Base-by-base conservation (phyloP, 92 coral and sea anemone species). In the Zoanthus gigantus region DNA sequence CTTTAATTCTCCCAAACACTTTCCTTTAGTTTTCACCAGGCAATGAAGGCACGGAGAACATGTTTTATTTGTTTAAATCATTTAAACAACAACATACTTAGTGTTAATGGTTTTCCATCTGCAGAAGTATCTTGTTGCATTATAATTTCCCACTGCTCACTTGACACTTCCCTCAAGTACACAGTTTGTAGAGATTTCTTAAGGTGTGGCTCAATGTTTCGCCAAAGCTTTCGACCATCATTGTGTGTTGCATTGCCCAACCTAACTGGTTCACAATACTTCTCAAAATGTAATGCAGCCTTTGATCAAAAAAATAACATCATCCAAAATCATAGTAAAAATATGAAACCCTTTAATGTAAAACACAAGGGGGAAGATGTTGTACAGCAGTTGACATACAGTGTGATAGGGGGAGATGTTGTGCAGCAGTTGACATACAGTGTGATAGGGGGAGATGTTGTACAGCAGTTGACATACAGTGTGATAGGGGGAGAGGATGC, bases 151-250 rank as follows among this genome's bases (percentile, higher is more conserved):
- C 98, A 96, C 80, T 96, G 96, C 32, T 85, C 90, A 79, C 95
- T 95, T 71, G 98, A 96, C 82, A 96, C 95, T 75, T 96, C 98
- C 71, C 98, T 88, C 74, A 96, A 86, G 80, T 92, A 96, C 16
- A 96, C 98, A 8, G 98, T 93, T 81, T 95, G 92, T 66, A 96
- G 89, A n/a, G 98, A 98, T 77, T 90, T 91, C 87, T 87, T 96
- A 15, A 96, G 93, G 65, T 95, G 94, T 15, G 98, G 96, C 63
- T 94, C 98, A 81, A 96, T 90, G 71, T 96, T 95, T 44, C 98
- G 92, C 99, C 99, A 96, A 46, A 96, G 89, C 54, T 96, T 96
- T 48, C 91, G 95, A 45, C 94, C 92, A 85, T 96, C 98, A 56
- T 74, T 83, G 61, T 93, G 91, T 48, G 90, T 83, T 72, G 96